These are phyloP conservation scores for Lerema accius DNA, from an alignment of 1,140 invertebrate species.

Conservation along the genomic window DNA sequence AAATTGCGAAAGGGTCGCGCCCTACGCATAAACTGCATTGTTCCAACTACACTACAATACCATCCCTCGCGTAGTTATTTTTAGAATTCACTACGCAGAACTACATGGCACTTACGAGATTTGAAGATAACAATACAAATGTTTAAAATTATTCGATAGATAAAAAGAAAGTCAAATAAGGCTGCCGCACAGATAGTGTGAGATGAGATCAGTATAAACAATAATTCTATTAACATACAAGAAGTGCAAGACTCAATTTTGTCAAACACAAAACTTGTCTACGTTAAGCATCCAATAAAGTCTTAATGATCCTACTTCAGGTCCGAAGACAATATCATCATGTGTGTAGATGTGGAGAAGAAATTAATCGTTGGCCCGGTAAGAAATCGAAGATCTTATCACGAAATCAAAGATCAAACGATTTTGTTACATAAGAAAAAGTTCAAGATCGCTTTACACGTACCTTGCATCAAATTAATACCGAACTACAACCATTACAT, in stretches of 20 bases:
- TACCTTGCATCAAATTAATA: slow-evolving; percentile 7
- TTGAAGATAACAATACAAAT: neutral
- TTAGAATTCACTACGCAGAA: neutral
- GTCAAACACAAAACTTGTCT: too few species aligned
- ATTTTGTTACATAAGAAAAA: slow-evolving; percentile 1
- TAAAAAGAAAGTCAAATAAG: neutral
- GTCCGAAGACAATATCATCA: neutral
- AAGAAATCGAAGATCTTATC: slow-evolving; percentile 2
- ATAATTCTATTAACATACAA: too few species aligned
- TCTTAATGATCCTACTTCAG: too few species aligned
- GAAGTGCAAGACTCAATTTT: too few species aligned
- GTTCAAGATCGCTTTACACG: neutral
- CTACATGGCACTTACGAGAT: neutral
- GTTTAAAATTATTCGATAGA: neutral
- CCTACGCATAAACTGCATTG: slow-evolving; percentile 43
- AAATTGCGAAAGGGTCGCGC: slow-evolving; percentile 49
- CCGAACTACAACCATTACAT: slow-evolving; percentile 7
- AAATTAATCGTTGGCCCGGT: neutral
- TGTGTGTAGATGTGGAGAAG: neutral
- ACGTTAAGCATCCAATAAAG: too few species aligned
- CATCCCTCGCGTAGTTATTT: slow-evolving; percentile 32
- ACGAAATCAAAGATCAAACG: neutral
- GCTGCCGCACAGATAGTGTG: too few species aligned
- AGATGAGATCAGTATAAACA: too few species aligned
- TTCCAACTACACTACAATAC: slow-evolving; percentile 31